A percentile compares a stretch with the other conserved stretches of the same genome.
phyloP scores from a whole-genome alignment of 2,888 invertebrate genomes.

The Norana najaformis region DNA sequence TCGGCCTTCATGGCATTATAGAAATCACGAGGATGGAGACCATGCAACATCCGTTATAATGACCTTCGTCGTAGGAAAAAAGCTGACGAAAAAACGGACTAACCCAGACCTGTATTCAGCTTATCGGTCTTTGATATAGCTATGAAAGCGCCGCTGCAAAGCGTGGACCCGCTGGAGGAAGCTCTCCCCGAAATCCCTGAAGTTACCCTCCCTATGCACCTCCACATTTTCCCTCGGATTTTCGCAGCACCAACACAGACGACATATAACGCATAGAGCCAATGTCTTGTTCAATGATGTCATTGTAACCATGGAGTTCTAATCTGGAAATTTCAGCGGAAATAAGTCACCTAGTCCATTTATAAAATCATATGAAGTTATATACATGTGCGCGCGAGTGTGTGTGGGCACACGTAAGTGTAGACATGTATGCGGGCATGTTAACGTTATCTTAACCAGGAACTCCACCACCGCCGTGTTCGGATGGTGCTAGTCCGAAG shows the following conservation, averaged over 20 bases:
- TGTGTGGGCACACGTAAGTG: no score
- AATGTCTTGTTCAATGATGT: not conserved
- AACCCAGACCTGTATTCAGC: not conserved
- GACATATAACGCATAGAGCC: not conserved
- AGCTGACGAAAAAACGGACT: not conserved
- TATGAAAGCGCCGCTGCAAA: not conserved
- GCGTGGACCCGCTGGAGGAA: not conserved
- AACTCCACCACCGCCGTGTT: no score
- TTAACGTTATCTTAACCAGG: no score
- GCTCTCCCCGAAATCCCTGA: not conserved
- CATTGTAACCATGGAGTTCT: not conserved
- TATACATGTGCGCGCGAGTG: no score
- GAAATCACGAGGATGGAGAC: not conserved
- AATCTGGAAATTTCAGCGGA: no score
- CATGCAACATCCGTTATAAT: not conserved
- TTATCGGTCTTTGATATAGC: not conserved
- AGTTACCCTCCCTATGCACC: not conserved
- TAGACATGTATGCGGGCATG: no score
- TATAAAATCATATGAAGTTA: no score
- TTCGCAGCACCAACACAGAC: constrained; percentile 1
- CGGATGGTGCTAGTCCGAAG: no score
- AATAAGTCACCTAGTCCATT: no score
- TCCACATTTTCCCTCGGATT: not conserved
- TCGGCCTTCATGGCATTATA: not conserved
- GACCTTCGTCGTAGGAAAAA: not conserved